phyloP scores from a whole-genome alignment of 2,113 vertebrate genomes.

The Cynoglossus semilaevis region DNA sequence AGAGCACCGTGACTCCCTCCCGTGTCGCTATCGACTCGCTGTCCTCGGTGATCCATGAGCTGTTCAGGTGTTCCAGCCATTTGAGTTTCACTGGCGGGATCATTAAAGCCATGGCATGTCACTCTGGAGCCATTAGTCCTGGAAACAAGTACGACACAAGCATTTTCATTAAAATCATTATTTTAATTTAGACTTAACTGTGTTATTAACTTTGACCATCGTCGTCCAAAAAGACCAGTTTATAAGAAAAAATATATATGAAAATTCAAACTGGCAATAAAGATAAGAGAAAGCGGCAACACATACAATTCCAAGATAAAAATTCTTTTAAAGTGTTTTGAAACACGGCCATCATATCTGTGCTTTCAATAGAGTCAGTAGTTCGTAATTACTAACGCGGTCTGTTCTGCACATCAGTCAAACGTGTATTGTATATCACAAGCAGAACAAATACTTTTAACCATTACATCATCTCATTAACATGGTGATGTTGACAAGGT shows the following conservation, averaged over 20 bases:
- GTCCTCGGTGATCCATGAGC: conserved; percentile 98
- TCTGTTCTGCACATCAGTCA: background rate
- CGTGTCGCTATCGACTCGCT: conserved; percentile 96
- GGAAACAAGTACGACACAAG: conserved; percentile 1
- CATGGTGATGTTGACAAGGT: background rate
- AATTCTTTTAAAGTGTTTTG: too few species aligned
- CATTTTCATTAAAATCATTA: too few species aligned
- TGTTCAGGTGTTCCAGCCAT: conserved; percentile 98
- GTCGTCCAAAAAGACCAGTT: too few species aligned
- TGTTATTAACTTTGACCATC: too few species aligned
- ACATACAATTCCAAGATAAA: background rate
- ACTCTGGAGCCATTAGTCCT: conserved; percentile 89
- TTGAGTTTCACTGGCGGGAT: conserved; percentile 97
- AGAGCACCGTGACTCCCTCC: conserved; percentile 90
- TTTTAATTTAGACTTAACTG: too few species aligned
- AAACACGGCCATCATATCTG: too few species aligned
- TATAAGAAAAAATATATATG: too few species aligned
- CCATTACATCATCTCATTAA: background rate
- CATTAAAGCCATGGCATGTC: conserved; percentile 89
- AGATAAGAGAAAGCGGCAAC: background rate
- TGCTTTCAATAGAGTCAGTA: too few species aligned
- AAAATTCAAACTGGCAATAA: too few species aligned
- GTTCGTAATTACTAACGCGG: too few species aligned
- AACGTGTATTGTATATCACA: background rate
- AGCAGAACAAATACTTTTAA: background rate